Percentiles rank a stretch among this genome's conserved stretches.
phyloP scores from a whole-genome alignment of 2,888 invertebrate genomes.

The Agonopterix heracliana region DNA sequence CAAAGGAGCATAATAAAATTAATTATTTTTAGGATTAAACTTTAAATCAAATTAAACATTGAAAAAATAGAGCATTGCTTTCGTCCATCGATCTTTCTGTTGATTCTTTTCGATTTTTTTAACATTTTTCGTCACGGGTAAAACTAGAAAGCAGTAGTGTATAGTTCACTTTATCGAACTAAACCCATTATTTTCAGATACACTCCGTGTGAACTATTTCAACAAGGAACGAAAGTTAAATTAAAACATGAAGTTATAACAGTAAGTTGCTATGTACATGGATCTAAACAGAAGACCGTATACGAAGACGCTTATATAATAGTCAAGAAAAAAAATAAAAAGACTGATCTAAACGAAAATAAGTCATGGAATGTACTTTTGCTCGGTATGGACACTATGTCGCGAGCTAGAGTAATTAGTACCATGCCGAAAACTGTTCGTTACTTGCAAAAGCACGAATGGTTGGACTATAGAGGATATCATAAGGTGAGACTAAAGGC shows the following conservation, averaged over 20 bases:
- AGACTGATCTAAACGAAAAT: not conserved
- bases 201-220: constrained; percentile 29
- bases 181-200: constrained; percentile 27
- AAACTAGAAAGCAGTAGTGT: no score
- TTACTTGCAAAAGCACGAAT: constrained; percentile 10
- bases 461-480: constrained; percentile 16
- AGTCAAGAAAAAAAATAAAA: constrained; percentile 25
- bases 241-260: constrained; percentile 36
- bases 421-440: constrained; percentile 11
- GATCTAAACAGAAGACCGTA: constrained; percentile 13
- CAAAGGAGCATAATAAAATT: no score
- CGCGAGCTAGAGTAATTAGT: constrained; percentile 11
- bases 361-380: constrained; percentile 15
- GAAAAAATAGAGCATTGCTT: no score
- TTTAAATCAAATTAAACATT: no score
- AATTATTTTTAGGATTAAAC: no score
- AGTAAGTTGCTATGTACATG: constrained; percentile 27
- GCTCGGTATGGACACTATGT: constrained; percentile 17
- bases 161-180: no score
- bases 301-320: constrained; percentile 41
- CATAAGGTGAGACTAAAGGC: constrained; percentile 23
- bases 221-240: constrained; percentile 23
- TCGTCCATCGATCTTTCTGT: no score
- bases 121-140: no score
- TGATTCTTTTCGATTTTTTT: no score